Evolutionary conservation across 2,113 vertebrate species (phyloP), one percentile per base, ranked within the genome.

Genomic region (Lethenteron reissneri): DNA sequence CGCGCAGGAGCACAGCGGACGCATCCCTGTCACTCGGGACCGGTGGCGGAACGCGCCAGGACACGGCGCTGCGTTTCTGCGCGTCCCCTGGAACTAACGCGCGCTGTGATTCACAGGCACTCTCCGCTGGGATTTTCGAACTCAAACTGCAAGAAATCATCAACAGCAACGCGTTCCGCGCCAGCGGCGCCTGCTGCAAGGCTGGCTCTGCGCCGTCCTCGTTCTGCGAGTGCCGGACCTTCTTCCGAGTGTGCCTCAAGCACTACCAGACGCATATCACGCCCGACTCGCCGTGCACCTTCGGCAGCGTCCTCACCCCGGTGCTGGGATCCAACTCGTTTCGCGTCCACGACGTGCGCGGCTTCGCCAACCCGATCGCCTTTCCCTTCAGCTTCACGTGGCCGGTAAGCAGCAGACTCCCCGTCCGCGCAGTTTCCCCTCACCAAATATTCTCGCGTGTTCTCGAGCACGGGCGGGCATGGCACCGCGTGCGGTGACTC

Each of bases 171-270:
- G 8, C 73, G 70, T 77, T 85, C 57, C 81, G 95, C 79, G 85
- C 85, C 58, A 90, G 84, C n/a, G 70, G 73, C 19, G 62, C 79
- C 7, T 87, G 84, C 70, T 64, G 21, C n/a, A 72, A 72, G n/a
- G 4, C 41, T 41, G 41, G 41, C 41, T 41, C 41, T 41, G 75
- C 73, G 70, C 41, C 41, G 41, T 41, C 41, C 41, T 41, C 41
- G 41, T 75, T 78, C 10, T 72, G 58, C 3, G 78, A 83, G 70
- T 91, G 88, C 59, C 83, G 78, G 69, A 76, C 89, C 41, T 87
- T 90, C 79, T 89, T 92, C 79, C 84, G 85, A 13, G 82, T 88
- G 72, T 91, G 89, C 19, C 81, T 92, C 58, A 86, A 84, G 60
- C 89, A 90, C 2, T 80, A 83, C 2, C 81, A 85, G 75, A 80